Percentiles rank a stretch among this genome's conserved stretches.
Evolutionary conservation across 64 coral and sea anemone species (phyloP).

Genomic region (Porites lutea): DNA sequence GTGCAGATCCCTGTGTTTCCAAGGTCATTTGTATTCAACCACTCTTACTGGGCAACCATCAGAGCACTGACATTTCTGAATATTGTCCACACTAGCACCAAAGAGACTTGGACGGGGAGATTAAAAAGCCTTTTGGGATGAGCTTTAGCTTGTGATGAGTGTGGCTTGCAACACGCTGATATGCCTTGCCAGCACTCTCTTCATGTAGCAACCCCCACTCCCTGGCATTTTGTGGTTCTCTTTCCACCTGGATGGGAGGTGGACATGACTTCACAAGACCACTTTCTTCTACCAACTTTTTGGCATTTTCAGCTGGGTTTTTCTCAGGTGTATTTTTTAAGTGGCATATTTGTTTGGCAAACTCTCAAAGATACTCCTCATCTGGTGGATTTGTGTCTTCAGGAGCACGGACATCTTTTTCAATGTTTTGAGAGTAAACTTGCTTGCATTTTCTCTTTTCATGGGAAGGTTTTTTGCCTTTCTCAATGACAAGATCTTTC

Average conservation of each 20-base stretch:
- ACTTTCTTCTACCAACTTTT: slow-evolving; percentile 1
- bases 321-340: slow-evolving; percentile 26
- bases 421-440: slow-evolving; percentile 37
- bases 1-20: slow-evolving; percentile 70
- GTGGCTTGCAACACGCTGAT: slow-evolving; percentile 53
- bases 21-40: slow-evolving; percentile 70
- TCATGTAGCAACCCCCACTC: slow-evolving; percentile 56
- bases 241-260: slow-evolving; percentile 36
- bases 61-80: slow-evolving; percentile 68
- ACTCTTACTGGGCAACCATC: slow-evolving; percentile 60
- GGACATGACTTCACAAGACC: neutral
- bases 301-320: neutral
- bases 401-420: slow-evolving; percentile 55
- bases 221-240: slow-evolving; percentile 70
- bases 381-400: slow-evolving; percentile 63
- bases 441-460: slow-evolving; percentile 76
- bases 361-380: slow-evolving; percentile 44
- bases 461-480: slow-evolving; percentile 36
- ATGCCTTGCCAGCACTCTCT: slow-evolving; percentile 68
- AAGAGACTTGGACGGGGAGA: slow-evolving; percentile 66
- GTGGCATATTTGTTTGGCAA: slow-evolving; percentile 63
- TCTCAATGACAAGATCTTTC: slow-evolving; percentile 64
- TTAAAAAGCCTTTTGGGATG: slow-evolving; percentile 70
- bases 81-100: slow-evolving; percentile 73
- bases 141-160: slow-evolving; percentile 52